Percentiles rank a stretch among this genome's conserved stretches.
phyloP scores from a whole-genome alignment of 2,797 vertebrate genomes.

The Platyrinchus mystaceus region DNA sequence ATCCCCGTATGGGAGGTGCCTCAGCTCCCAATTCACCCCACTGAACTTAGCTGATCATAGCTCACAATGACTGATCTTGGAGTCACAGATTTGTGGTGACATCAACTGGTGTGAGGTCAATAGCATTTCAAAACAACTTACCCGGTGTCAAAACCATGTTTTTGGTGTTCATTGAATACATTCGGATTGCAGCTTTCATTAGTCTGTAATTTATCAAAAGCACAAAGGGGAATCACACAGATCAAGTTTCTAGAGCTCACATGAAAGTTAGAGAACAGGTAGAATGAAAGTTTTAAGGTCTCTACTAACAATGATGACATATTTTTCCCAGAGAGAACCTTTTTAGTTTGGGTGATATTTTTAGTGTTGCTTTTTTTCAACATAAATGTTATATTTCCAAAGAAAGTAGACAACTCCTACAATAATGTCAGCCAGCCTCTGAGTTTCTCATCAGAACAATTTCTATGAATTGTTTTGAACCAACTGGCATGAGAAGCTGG shows the following conservation, averaged over 20 bases:
- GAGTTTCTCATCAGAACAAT: background rate
- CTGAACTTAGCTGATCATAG: background rate
- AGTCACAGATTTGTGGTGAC: background rate
- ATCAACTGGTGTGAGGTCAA: background rate
- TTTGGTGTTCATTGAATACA: background rate
- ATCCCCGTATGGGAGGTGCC: fast-evolving
- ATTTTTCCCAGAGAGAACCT: background rate
- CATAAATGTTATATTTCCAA: background rate
- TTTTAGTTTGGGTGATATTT: background rate
- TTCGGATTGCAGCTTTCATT: background rate
- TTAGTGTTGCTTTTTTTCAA: background rate
- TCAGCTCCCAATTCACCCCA: background rate
- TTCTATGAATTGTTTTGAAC: constrained; percentile 10
- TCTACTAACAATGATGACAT: background rate
- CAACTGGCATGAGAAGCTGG: fast-evolving
- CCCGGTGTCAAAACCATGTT: background rate
- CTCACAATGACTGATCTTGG: background rate
- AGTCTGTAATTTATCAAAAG: background rate
- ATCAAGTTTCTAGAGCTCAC: background rate
- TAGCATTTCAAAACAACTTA: background rate
- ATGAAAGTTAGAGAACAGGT: background rate
- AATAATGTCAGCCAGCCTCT: background rate
- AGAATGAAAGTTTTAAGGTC: background rate
- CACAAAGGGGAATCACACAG: background rate
- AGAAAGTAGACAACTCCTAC: background rate